Evolutionary conservation across 2,797 vertebrate genomes (phyloP).

Genomic region (Aplochiton taeniatus): DNA sequence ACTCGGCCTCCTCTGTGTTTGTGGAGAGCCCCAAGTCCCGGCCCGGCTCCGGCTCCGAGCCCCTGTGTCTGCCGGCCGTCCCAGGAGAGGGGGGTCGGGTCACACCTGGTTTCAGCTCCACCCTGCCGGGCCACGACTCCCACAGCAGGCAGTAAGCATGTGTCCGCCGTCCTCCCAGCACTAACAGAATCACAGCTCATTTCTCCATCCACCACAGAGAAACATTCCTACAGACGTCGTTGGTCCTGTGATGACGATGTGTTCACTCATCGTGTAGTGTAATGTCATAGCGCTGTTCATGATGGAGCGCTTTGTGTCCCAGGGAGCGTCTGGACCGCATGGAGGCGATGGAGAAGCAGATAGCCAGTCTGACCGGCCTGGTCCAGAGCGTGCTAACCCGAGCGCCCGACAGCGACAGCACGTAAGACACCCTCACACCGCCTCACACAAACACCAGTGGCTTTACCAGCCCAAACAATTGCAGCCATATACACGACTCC

Average conservation of each 20-base stretch:
- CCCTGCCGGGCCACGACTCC: constrained; percentile 82
- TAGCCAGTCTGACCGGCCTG: constrained; percentile 95
- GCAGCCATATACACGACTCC: constrained; percentile 37
- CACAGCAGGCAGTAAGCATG: constrained; percentile 82
- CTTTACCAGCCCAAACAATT: constrained; percentile 41
- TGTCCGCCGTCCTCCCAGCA: constrained; percentile 6
- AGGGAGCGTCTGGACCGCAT: constrained; percentile 89
- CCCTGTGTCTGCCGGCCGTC: constrained; percentile 84
- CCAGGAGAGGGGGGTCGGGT: constrained; percentile 68
- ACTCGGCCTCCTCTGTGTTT: constrained; percentile 93
- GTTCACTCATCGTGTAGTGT: too few species aligned
- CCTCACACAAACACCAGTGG: constrained; percentile 34
- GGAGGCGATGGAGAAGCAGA: constrained; percentile 99
- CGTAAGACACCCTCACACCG: constrained; percentile 72
- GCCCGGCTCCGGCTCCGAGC: constrained; percentile 81
- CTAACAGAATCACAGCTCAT: too few species aligned
- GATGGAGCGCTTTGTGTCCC: too few species aligned
- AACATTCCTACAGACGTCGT: too few species aligned
- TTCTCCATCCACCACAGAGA: too few species aligned
- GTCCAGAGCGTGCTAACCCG: constrained; percentile 95
- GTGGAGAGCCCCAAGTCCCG: constrained; percentile 89
- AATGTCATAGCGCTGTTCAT: too few species aligned
- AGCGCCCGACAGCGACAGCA: constrained; percentile 90
- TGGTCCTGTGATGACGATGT: too few species aligned
- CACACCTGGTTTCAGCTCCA: constrained; percentile 82